Percentiles rank a stretch among this genome's conserved stretches.
Conservation (phyloP, 2,797 vertebrate species). For the Periparus ater region DNA sequence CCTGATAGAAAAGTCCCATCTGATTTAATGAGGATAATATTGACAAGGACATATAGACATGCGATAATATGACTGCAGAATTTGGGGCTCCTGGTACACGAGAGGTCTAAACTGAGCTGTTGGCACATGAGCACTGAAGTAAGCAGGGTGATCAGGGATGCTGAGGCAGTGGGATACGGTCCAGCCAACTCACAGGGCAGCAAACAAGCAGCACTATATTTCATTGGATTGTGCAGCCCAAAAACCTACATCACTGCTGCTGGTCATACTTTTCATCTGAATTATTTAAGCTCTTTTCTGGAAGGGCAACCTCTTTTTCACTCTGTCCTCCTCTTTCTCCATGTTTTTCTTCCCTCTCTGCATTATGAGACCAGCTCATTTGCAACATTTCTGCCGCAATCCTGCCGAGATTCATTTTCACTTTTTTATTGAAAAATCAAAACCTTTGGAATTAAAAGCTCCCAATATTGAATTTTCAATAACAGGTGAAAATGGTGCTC, state of each 20-base stretch:
- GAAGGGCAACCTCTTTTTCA: neutral
- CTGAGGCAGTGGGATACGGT: neutral
- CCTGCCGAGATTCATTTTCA: conserved; percentile 76
- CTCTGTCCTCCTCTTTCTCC: neutral
- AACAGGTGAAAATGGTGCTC: conserved; percentile 78
- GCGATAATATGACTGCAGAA: neutral
- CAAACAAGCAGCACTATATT: neutral
- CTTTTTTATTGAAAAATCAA: conserved; percentile 77
- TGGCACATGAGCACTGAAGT: neutral
- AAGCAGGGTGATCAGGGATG: neutral
- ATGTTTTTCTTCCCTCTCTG: neutral
- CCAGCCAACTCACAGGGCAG: neutral
- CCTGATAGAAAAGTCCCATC: neutral
- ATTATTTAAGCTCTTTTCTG: conserved; percentile 14
- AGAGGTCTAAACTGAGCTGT: neutral
- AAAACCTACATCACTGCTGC: neutral
- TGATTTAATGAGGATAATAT: neutral
- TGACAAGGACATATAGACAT: neutral
- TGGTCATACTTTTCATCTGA: neutral
- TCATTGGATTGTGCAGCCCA: neutral
- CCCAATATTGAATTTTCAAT: conserved; percentile 76
- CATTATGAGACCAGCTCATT: conserved; percentile 23
- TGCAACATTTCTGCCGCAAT: conserved; percentile 60
- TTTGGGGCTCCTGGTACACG: rapidly evolving
- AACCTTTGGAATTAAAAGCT: conserved; percentile 74